These are phyloP conservation scores for Toxostoma redivivum DNA, from an alignment of 2,113 vertebrate species.

Conservation along the genomic window DNA sequence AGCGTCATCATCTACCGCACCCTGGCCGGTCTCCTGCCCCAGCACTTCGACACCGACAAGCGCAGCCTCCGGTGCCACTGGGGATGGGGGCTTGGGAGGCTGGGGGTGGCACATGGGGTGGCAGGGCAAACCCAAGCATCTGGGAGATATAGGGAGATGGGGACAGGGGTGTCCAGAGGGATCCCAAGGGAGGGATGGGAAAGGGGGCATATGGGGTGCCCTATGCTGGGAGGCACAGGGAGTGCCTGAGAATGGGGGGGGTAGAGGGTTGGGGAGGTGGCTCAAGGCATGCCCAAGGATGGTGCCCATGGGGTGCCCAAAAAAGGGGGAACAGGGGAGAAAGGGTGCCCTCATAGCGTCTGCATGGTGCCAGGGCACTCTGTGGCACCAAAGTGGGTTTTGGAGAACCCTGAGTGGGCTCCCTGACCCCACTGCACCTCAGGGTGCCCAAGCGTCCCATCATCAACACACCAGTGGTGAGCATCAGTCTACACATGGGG, in stretches of 20 bases:
- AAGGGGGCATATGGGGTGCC: background rate
- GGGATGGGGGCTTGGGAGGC: background rate
- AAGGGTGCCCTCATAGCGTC: background rate
- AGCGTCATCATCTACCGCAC: constrained; percentile 93
- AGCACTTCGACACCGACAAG: constrained; percentile 90
- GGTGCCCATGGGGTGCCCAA: background rate
- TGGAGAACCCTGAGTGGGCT: background rate
- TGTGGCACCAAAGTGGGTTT: background rate
- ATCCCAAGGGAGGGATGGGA: background rate
- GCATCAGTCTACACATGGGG: constrained; percentile 84
- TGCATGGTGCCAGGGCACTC: background rate
- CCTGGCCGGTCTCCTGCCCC: constrained; percentile 84
- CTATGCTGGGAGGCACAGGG: background rate
- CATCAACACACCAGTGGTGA: constrained; percentile 93
- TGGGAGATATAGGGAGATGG: background rate
- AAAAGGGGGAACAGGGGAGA: background rate
- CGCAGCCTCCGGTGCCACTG: constrained; percentile 84
- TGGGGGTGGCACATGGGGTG: background rate
- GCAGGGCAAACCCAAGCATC: too few relatives aligned
- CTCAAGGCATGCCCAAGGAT: background rate
- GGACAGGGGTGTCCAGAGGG: background rate
- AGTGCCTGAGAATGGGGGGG: background rate
- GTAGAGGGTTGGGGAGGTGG: background rate
- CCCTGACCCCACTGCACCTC: background rate
- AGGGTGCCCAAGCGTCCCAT: constrained; percentile 93